Evolutionary conservation across 2,113 vertebrate genomes (phyloP).

Genomic region (Narcine bancroftii): DNA sequence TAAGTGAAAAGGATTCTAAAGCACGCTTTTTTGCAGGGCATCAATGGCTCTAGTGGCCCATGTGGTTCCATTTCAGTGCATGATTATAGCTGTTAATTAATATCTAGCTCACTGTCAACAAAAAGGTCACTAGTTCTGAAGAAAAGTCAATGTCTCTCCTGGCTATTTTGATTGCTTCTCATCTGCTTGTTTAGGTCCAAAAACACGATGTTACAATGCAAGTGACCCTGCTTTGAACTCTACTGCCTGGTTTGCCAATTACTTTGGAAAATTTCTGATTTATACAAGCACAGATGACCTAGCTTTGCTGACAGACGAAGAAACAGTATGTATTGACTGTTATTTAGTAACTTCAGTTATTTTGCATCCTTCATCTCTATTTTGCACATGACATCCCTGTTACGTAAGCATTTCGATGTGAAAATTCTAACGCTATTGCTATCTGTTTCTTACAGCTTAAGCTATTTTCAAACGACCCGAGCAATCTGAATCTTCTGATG

Average conservation of each 20-base stretch:
- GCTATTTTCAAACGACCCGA: background rate
- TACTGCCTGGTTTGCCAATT: constrained; percentile 29
- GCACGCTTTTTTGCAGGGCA: no score
- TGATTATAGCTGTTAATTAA: no score
- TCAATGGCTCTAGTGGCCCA: no score
- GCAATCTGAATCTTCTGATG: background rate
- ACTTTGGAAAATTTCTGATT: constrained; percentile 12
- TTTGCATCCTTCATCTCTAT: background rate
- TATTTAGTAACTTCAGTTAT: background rate
- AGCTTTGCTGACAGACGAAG: background rate
- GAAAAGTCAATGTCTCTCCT: background rate
- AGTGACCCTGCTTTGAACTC: background rate
- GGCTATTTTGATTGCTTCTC: background rate
- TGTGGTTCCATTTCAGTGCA: no score
- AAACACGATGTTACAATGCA: constrained; percentile 17
- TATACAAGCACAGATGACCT: constrained; percentile 13
- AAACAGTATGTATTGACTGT: constrained; percentile 11
- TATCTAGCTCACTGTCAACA: no score
- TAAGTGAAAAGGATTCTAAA: no score
- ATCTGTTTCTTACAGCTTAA: background rate
- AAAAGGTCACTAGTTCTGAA: background rate
- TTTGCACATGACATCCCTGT: background rate
- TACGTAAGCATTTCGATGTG: background rate
- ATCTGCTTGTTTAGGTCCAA: constrained; percentile 3
- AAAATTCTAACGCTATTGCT: background rate